phyloP scores from a whole-genome alignment of 2,888 invertebrate genomes.

The Leptarthrus brevirostris region DNA sequence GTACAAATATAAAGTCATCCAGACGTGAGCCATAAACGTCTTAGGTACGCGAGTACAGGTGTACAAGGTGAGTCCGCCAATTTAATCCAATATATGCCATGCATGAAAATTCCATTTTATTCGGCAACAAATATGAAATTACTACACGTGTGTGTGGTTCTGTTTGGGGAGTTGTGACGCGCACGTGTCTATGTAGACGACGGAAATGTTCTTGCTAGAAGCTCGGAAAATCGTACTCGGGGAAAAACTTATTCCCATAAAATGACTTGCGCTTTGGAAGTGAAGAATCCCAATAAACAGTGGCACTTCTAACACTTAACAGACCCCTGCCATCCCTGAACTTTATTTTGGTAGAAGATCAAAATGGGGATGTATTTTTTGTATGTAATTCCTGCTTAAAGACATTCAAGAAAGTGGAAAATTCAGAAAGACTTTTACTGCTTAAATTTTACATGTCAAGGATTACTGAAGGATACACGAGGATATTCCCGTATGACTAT shows the following conservation, averaged over 20 bases:
- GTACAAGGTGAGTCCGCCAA: conserved; percentile 44
- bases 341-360: conserved; percentile 31
- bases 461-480: conserved; percentile 32
- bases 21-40: conserved; percentile 40
- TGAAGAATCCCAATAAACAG: conserved; percentile 47
- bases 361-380: conserved; percentile 33
- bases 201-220: conserved; percentile 5
- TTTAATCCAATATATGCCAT: conserved; percentile 48
- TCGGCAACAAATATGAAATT: conserved; percentile 40
- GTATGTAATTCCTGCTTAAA: conserved; percentile 43
- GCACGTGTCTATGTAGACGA: not conserved
- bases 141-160: not conserved
- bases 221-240: conserved; percentile 31
- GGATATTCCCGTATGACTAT: not conserved
- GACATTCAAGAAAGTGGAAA: conserved; percentile 16
- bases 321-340: conserved; percentile 32
- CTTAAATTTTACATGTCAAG: conserved; percentile 44
- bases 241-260: conserved; percentile 41
- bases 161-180: too few relatives aligned
- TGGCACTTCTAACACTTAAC: conserved; percentile 46
- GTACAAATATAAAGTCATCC: conserved; percentile 43
- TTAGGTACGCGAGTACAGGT: conserved; percentile 45
- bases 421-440: conserved; percentile 33
- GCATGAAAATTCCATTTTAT: conserved; percentile 47
- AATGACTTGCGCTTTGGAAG: conserved; percentile 45